Evolutionary conservation across 2,797 vertebrate species (phyloP).

Genomic region (Ctenopoma kingsleyae): DNA sequence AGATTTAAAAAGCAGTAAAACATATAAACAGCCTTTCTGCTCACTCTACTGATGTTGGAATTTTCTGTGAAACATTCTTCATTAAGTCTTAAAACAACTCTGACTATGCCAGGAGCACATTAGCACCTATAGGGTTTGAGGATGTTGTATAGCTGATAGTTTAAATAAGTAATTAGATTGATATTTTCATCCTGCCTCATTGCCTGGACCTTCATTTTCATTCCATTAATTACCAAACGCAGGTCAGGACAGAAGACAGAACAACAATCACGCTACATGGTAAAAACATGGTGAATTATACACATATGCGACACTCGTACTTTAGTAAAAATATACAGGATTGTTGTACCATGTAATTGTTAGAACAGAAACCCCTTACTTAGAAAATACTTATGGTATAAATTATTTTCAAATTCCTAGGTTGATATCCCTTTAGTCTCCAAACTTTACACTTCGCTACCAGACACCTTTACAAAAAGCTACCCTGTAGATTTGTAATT

Average conservation of each 20-base stretch:
- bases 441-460: too few species aligned
- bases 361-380: too few species aligned
- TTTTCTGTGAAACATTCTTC: constrained; percentile 23
- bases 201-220: constrained; percentile 19
- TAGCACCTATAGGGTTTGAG: constrained; percentile 33
- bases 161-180: constrained; percentile 37
- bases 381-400: too few species aligned
- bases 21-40: constrained; percentile 15
- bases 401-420: too few species aligned
- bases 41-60: constrained; percentile 9
- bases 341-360: too few species aligned
- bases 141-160: constrained; percentile 27
- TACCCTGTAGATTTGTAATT: too few species aligned
- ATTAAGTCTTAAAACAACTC: constrained; percentile 40
- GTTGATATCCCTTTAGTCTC: too few species aligned
- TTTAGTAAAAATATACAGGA: too few species aligned
- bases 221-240: constrained; percentile 26
- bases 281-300: too few species aligned
- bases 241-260: constrained; percentile 1
- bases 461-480: too few species aligned
- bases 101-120: constrained; percentile 33
- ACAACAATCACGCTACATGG: not conserved
- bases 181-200: constrained; percentile 23
- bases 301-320: not conserved
- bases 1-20: constrained; percentile 27